Percentiles rank a stretch among this genome's conserved stretches.
Conservation (phyloP, 2,797 vertebrate species). For the Malurus splendens region DNA sequence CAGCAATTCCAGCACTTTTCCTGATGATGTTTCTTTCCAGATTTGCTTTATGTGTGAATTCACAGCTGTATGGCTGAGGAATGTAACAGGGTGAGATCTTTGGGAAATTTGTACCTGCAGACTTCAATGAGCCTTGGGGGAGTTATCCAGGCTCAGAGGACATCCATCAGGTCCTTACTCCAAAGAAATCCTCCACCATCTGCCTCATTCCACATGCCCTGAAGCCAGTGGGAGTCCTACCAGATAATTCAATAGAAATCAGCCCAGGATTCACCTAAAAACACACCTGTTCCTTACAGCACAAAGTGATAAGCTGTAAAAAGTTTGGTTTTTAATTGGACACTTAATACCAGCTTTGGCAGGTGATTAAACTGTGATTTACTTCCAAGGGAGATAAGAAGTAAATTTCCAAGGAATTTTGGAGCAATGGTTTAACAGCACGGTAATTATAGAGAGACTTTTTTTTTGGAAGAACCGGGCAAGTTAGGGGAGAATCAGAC, state of each 20-base stretch:
- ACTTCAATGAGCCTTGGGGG: background rate
- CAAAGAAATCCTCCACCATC: slow-evolving; percentile 14
- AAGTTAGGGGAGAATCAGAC: background rate
- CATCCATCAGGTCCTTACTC: background rate
- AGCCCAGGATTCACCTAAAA: slow-evolving; percentile 32
- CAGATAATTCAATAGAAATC: slow-evolving; percentile 33
- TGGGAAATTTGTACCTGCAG: background rate
- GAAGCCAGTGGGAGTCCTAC: slow-evolving; percentile 20
- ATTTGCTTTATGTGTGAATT: background rate
- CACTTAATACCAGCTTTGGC: slow-evolving; percentile 59
- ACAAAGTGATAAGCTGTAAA: slow-evolving; percentile 44
- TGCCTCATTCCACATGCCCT: background rate
- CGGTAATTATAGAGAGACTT: slow-evolving; percentile 4
- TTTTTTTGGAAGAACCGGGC: background rate
- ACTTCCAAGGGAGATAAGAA: slow-evolving; percentile 59
- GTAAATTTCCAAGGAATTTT: slow-evolving; percentile 50
- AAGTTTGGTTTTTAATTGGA: slow-evolving; percentile 57
- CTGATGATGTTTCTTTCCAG: background rate
- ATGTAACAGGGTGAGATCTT: background rate
- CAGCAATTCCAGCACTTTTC: background rate
- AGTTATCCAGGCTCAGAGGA: background rate
- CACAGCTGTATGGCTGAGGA: background rate
- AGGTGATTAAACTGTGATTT: slow-evolving; percentile 59
- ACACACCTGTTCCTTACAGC: slow-evolving; percentile 28
- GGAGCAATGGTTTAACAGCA: slow-evolving; percentile 22